A percentile compares a stretch with the other conserved stretches of the same genome.
These are phyloP conservation scores for Mythimna vitellina DNA, from an alignment of 2,888 invertebrate species.

Conservation along the genomic window DNA sequence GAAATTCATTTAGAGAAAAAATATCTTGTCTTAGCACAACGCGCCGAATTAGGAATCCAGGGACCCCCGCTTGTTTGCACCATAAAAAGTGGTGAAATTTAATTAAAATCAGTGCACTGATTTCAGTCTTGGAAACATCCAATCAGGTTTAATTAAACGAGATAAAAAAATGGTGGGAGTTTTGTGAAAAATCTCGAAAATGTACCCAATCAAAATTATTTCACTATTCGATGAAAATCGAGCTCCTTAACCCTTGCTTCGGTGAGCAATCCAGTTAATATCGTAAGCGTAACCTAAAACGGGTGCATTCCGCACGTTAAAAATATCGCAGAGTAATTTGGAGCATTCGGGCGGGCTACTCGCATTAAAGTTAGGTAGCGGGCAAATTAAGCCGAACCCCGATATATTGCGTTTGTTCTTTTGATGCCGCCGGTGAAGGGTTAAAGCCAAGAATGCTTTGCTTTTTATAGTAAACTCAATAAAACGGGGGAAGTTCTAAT, in stretches of 20 bases:
- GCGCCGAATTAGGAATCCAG: conserved; percentile 80
- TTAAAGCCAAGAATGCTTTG: conserved; percentile 91
- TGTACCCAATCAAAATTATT: conserved; percentile 47
- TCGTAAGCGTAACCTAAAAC: conserved; percentile 85
- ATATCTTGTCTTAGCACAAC: conserved; percentile 79
- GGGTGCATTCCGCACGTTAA: conserved; percentile 89
- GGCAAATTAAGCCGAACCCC: conserved; percentile 89
- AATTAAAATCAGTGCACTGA: conserved; percentile 65
- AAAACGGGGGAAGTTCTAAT: conserved; percentile 72
- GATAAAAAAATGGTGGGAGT: conserved; percentile 24
- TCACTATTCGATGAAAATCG: conserved; percentile 70
- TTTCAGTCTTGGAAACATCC: conserved; percentile 63
- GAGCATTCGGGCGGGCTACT: conserved; percentile 86
- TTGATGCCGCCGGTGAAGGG: conserved; percentile 89
- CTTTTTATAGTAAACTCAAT: conserved; percentile 88
- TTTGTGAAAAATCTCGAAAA: conserved; percentile 40
- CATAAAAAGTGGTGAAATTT: conserved; percentile 67
- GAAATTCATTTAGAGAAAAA: conserved; percentile 89
- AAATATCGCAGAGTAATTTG: conserved; percentile 90
- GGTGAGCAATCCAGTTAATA: conserved; percentile 81
- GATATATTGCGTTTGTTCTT: conserved; percentile 91
- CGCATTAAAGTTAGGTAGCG: conserved; percentile 87
- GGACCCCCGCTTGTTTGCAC: conserved; percentile 74
- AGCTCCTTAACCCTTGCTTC: conserved; percentile 75
- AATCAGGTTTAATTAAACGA: conserved; percentile 55